Percentiles rank a stretch among this genome's conserved stretches.
Evolutionary conservation across 2,888 invertebrate genomes (phyloP).

Genomic region (Venustoraphidia nigricollis): DNA sequence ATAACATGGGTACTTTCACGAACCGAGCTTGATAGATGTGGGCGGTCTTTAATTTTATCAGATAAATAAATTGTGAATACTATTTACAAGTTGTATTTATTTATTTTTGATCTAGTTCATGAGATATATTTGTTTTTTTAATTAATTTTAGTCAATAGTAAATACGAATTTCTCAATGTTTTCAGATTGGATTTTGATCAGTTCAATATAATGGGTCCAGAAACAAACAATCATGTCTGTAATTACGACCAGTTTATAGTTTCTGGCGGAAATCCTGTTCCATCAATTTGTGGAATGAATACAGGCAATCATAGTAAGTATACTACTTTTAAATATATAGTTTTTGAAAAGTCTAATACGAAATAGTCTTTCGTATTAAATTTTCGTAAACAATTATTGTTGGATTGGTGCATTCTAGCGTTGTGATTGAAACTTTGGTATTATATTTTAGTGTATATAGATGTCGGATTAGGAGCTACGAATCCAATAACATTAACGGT

Average conservation of each 20-base stretch:
- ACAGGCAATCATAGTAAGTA: slow-evolving; percentile 66
- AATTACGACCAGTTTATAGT: slow-evolving; percentile 75
- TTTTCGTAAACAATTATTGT: background rate
- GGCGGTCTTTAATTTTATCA: background rate
- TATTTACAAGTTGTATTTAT: slow-evolving; percentile 8
- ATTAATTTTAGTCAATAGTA: no score
- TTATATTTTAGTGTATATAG: slow-evolving; percentile 57
- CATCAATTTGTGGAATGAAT: slow-evolving; percentile 67
- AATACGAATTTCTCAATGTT: slow-evolving; percentile 8
- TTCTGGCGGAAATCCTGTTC: slow-evolving; percentile 64
- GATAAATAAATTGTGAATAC: background rate
- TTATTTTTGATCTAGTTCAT: no score
- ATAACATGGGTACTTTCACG: no score
- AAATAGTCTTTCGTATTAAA: background rate
- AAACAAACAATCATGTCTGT: slow-evolving; percentile 59
- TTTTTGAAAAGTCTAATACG: background rate
- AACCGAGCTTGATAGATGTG: no score
- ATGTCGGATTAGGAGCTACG: slow-evolving; percentile 57
- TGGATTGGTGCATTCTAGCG: background rate
- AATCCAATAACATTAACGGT: slow-evolving; percentile 69
- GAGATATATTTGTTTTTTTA: background rate
- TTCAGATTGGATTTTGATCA: slow-evolving; percentile 62
- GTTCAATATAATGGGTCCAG: slow-evolving; percentile 62
- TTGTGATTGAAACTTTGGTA: background rate
- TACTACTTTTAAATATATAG: background rate